These are phyloP conservation scores for Columbina picui DNA, from an alignment of 2,113 vertebrate genomes.

Conservation along the genomic window DNA sequence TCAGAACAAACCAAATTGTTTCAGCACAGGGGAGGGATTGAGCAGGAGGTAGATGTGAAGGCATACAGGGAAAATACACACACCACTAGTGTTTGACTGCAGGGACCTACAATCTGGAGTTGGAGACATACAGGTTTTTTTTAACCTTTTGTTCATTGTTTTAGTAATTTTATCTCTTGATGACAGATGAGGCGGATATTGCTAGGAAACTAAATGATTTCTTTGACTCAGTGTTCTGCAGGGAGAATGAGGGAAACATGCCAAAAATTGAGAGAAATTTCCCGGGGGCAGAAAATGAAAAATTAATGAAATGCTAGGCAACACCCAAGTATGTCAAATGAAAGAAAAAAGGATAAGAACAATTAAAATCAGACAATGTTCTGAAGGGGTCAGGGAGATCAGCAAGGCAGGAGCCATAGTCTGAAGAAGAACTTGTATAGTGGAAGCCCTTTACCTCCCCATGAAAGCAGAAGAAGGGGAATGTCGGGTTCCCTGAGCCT, in stretches of 20 bases:
- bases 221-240: constrained; percentile 54
- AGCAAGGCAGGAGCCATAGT: not conserved
- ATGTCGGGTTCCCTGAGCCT: not conserved
- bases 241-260: constrained; percentile 44
- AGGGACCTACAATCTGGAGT: constrained; percentile 35
- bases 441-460: not conserved
- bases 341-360: constrained; percentile 1
- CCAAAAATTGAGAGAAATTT: constrained; percentile 64
- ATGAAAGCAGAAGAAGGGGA: not conserved
- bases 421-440: not conserved
- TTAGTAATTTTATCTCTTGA: constrained; percentile 70
- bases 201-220: constrained; percentile 70
- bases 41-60: not conserved
- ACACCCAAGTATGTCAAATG: constrained; percentile 38
- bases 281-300: constrained; percentile 65
- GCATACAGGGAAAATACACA: constrained; percentile 8
- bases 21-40: not conserved
- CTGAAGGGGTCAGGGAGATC: not conserved
- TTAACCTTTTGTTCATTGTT: constrained; percentile 66
- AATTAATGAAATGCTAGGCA: constrained; percentile 64
- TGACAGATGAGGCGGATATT: constrained; percentile 73
- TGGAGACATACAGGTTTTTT: constrained; percentile 18
- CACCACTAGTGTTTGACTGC: not conserved
- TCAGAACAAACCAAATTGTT: not conserved
- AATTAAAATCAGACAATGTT: constrained; percentile 31